Conservation (phyloP, 2,113 vertebrate genomes). For the Zosterops borbonicus region DNA sequence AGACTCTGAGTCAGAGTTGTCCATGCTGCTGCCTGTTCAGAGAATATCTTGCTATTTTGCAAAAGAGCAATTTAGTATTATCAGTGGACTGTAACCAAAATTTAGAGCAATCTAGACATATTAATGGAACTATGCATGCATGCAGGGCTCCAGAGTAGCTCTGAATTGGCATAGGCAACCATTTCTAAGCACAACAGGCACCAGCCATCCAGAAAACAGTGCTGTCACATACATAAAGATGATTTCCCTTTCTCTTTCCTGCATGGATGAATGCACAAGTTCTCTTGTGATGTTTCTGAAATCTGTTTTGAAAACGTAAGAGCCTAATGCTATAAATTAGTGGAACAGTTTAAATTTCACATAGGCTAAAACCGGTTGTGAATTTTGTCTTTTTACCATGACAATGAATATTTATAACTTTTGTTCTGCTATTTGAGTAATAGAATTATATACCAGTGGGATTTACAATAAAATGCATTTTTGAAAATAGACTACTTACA, state of each 20-base stretch:
- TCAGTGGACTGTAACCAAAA: slow-evolving; percentile 24
- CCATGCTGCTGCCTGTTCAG: neutral
- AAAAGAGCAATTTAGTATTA: slow-evolving; percentile 4
- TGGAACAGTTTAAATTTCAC: neutral
- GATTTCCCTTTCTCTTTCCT: neutral
- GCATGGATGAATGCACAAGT: neutral
- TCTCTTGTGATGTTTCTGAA: slow-evolving; percentile 6
- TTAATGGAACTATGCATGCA: neutral
- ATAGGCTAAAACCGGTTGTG: neutral
- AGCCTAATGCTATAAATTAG: neutral
- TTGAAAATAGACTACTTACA: neutral
- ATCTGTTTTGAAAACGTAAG: neutral
- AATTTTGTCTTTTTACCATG: neutral
- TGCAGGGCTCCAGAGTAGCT: neutral
- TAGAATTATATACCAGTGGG: neutral
- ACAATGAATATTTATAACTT: neutral
- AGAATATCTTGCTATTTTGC: neutral
- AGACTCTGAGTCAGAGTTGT: neutral
- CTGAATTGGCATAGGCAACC: neutral
- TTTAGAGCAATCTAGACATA: neutral
- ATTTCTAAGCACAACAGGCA: slow-evolving; percentile 1
- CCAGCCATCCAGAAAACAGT: slow-evolving; percentile 27
- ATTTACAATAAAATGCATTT: neutral
- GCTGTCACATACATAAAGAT: slow-evolving; percentile 29
- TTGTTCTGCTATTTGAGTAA: neutral